These are phyloP conservation scores for Pachyseris speciosa DNA, from an alignment of 64 coral and sea anemone species.

Conservation along the genomic window DNA sequence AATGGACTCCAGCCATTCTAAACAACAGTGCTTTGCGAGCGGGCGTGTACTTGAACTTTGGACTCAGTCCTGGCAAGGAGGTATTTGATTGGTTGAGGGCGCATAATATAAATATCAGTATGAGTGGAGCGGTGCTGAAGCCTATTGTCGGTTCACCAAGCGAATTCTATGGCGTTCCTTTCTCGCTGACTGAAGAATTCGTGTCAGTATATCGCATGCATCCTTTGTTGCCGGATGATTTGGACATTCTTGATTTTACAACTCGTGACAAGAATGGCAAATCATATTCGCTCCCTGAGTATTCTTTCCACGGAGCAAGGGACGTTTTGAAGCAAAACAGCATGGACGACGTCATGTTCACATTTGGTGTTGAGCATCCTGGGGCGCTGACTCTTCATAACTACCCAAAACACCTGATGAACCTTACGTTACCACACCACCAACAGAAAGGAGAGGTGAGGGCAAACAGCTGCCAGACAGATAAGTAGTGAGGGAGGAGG, in stretches of 20 bases:
- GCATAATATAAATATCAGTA: slow-evolving; percentile 52
- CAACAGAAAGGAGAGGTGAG: slow-evolving; percentile 83
- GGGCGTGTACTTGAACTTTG: slow-evolving; percentile 74
- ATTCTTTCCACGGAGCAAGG: slow-evolving; percentile 68
- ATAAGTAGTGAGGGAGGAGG: no score
- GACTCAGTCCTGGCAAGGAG: slow-evolving; percentile 65
- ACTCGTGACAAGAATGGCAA: slow-evolving; percentile 23
- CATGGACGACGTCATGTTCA: slow-evolving; percentile 73
- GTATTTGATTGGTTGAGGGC: slow-evolving; percentile 53
- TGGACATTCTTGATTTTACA: slow-evolving; percentile 32
- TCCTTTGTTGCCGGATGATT: slow-evolving; percentile 70
- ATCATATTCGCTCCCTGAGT: slow-evolving; percentile 44
- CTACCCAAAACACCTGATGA: slow-evolving; percentile 73
- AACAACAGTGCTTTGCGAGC: slow-evolving; percentile 74
- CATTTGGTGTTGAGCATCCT: slow-evolving; percentile 79
- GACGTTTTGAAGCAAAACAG: slow-evolving; percentile 27
- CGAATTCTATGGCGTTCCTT: slow-evolving; percentile 62
- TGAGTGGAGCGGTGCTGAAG: slow-evolving; percentile 1
- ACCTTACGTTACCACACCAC: slow-evolving; percentile 60
- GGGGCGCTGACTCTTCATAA: slow-evolving; percentile 81
- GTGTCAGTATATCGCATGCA: slow-evolving; percentile 89
- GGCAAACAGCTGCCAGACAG: background rate
- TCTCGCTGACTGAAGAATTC: slow-evolving; percentile 84
- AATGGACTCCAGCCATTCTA: slow-evolving; percentile 83
- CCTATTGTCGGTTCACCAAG: slow-evolving; percentile 65